Conservation (phyloP, 1,140 invertebrate genomes). For the Drosophila virilis region DNA sequence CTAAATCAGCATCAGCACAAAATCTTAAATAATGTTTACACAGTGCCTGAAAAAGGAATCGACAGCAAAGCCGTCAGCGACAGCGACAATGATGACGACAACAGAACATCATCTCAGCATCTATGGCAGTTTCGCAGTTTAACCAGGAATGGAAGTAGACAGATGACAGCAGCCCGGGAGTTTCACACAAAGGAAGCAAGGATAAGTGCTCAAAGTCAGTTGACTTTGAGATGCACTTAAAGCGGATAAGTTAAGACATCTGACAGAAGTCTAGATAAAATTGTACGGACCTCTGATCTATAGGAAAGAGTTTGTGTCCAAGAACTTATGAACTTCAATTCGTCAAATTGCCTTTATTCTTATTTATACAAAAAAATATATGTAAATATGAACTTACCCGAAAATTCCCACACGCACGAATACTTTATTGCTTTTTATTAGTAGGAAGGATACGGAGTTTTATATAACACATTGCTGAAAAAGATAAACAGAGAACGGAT, state of each 20-base stretch:
- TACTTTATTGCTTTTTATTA: too few relatives aligned
- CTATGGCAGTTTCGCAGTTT: slow-evolving; percentile 44
- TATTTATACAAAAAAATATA: too few relatives aligned
- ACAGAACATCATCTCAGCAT: slow-evolving; percentile 11
- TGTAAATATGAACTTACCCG: too few relatives aligned
- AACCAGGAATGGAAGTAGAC: slow-evolving; percentile 11
- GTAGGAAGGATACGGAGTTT: too few relatives aligned
- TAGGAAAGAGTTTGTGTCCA: too few relatives aligned
- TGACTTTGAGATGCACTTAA: slow-evolving; percentile 2
- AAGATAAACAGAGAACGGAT: too few relatives aligned
- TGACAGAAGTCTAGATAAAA: too few relatives aligned
- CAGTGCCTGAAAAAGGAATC: slow-evolving; percentile 55
- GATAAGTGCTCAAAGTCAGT: background rate
- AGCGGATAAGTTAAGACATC: background rate
- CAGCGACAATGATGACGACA: background rate
- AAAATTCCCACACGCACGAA: too few relatives aligned
- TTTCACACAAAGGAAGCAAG: slow-evolving; percentile 1
- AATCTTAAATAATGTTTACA: slow-evolving; percentile 66
- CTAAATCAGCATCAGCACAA: slow-evolving; percentile 68
- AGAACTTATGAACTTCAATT: too few relatives aligned
- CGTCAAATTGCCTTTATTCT: too few relatives aligned
- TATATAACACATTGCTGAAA: too few relatives aligned
- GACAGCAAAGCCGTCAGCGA: slow-evolving; percentile 31
- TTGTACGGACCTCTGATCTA: too few relatives aligned
- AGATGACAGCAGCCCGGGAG: background rate